phyloP scores from a whole-genome alignment of 2,797 vertebrate genomes.

The Leptatherina wallacei region DNA sequence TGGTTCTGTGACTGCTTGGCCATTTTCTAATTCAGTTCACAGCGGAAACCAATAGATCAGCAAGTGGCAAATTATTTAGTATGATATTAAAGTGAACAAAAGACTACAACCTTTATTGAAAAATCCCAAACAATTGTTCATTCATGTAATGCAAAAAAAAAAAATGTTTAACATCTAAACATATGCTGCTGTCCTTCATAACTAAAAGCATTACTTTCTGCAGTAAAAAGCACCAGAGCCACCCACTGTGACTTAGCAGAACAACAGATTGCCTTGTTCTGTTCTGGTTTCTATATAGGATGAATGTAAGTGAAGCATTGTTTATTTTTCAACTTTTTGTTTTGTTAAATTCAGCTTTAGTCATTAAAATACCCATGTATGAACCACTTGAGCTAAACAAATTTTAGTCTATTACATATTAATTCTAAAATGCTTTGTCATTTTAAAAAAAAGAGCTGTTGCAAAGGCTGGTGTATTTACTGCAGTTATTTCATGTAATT shows the following conservation, averaged over 20 bases:
- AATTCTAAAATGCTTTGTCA: neutral
- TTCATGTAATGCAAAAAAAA: slow-evolving; percentile 3
- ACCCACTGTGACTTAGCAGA: slow-evolving; percentile 36
- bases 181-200: slow-evolving; percentile 9
- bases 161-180: slow-evolving; percentile 22
- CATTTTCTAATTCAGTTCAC: slow-evolving; percentile 32
- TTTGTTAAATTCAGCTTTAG: neutral
- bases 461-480: neutral
- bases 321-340: slow-evolving; percentile 6
- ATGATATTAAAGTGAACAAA: slow-evolving; percentile 18
- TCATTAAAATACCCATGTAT: neutral
- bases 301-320: slow-evolving; percentile 15
- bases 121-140: no score
- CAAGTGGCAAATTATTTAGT: slow-evolving; percentile 3
- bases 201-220: slow-evolving; percentile 36
- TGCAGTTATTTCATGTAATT: neutral
- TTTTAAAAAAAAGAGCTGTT: neutral
- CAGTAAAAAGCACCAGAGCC: slow-evolving; percentile 48
- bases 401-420: neutral
- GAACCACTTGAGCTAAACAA: slow-evolving; percentile 5
- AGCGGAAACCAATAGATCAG: slow-evolving; percentile 39
- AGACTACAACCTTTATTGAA: no score
- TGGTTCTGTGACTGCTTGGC: slow-evolving; percentile 22
- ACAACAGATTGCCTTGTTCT: slow-evolving; percentile 53
- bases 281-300: slow-evolving; percentile 35